phyloP scores from a whole-genome alignment of 1,140 invertebrate genomes.

The Halesus radiatus region DNA sequence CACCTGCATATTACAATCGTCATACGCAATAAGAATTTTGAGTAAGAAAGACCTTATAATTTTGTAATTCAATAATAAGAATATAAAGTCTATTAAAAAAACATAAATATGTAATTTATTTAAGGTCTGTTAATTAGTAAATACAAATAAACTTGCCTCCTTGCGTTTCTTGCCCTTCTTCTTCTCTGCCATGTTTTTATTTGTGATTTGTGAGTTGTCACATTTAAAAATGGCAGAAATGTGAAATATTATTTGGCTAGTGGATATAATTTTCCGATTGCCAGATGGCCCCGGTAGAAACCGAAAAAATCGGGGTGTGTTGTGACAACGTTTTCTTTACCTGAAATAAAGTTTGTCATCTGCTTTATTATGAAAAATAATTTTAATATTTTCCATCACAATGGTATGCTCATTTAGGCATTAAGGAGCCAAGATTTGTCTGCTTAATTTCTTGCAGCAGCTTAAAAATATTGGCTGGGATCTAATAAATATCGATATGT shows the following conservation, averaged over 20 bases:
- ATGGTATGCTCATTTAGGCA: too few relatives aligned
- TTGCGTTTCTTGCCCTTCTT: constrained; percentile 81
- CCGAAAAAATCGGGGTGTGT: not conserved
- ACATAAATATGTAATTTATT: not conserved
- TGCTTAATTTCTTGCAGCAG: too few relatives aligned
- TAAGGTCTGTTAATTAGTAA: constrained; percentile 13
- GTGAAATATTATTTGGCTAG: not conserved
- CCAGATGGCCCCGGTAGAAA: too few relatives aligned
- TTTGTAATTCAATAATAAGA: not conserved
- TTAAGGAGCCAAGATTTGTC: too few relatives aligned
- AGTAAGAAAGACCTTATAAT: not conserved
- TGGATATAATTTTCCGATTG: not conserved
- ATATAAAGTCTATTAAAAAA: not conserved
- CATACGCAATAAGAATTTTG: constrained; percentile 40
- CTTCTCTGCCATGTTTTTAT: constrained; percentile 78
- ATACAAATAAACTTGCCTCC: constrained; percentile 73
- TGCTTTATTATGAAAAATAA: too few relatives aligned
- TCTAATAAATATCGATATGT: too few relatives aligned
- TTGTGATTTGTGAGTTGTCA: constrained; percentile 41
- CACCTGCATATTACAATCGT: constrained; percentile 39
- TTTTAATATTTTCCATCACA: not conserved
- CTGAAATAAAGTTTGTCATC: too few relatives aligned
- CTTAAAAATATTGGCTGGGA: too few relatives aligned
- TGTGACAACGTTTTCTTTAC: too few relatives aligned
- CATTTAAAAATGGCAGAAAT: constrained; percentile 27